phyloP scores from a whole-genome alignment of 2,888 invertebrate species.

The Halictus quadricinctus region DNA sequence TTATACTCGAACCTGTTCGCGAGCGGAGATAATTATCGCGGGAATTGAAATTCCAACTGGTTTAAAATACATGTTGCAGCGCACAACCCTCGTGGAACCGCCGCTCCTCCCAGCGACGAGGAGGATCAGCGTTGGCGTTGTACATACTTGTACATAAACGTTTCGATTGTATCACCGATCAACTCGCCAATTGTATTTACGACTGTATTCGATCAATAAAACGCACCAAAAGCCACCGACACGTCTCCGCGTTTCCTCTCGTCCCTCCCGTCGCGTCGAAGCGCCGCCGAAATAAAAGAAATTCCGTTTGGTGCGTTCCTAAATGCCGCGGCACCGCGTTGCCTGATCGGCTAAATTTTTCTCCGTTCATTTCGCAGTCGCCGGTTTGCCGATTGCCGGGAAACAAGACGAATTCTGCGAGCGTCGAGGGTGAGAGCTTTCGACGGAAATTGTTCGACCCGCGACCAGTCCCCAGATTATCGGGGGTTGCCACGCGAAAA shows the following conservation, averaged over 20 bases:
- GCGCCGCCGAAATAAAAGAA: background rate
- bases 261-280: background rate
- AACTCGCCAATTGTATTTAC: conserved; percentile 79
- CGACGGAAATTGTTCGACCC: too few relatives aligned
- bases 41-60: background rate
- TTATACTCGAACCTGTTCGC: conserved; percentile 40
- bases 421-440: too few relatives aligned
- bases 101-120: conserved; percentile 31
- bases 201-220: conserved; percentile 80
- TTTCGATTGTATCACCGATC: conserved; percentile 75
- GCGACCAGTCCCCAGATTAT: too few relatives aligned
- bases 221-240: conserved; percentile 56
- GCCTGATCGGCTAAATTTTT: too few relatives aligned
- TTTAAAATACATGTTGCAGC: conserved; percentile 54
- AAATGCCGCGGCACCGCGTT: too few relatives aligned
- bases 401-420: too few relatives aligned
- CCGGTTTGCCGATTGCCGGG: too few relatives aligned
- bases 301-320: background rate
- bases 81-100: conserved; percentile 38
- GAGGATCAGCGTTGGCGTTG: conserved; percentile 62
- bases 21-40: conserved; percentile 8
- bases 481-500: too few relatives aligned
- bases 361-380: too few relatives aligned
- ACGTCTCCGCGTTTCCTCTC: background rate
- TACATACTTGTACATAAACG: conserved; percentile 79